These are phyloP conservation scores for Phyllopteryx taeniolatus DNA, from an alignment of 2,113 vertebrate genomes.

Conservation along the genomic window DNA sequence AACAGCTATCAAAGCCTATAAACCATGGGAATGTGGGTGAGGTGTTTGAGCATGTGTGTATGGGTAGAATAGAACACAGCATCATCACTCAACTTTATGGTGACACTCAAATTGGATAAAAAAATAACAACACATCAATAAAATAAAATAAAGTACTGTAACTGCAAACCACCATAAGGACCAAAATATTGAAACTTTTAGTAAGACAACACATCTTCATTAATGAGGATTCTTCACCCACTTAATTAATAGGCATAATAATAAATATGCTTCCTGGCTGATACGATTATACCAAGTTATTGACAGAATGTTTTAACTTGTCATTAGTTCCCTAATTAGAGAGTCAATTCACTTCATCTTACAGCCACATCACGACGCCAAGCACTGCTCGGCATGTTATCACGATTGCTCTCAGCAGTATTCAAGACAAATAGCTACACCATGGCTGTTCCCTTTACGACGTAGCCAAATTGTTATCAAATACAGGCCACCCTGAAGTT, in stretches of 20 bases:
- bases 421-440: constrained; percentile 16
- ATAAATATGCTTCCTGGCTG: constrained; percentile 10
- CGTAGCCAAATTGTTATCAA: constrained; percentile 21
- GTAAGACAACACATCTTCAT: neutral
- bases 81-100: constrained; percentile 1
- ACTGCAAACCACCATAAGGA: neutral
- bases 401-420: neutral
- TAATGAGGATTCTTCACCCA: constrained; percentile 12
- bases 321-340: constrained; percentile 12
- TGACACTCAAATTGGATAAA: neutral
- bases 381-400: constrained; percentile 29
- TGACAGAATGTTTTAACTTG: constrained; percentile 28
- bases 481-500: constrained; percentile 7
- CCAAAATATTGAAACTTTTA: constrained; percentile 1
- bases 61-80: constrained; percentile 13
- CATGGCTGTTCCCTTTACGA: neutral
- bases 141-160: neutral
- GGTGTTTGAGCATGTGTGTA: constrained; percentile 20
- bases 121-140: neutral
- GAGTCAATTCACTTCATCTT: constrained; percentile 11
- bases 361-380: constrained; percentile 9
- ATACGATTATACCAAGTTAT: constrained; percentile 36
- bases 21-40: constrained; percentile 52
- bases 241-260: constrained; percentile 29
- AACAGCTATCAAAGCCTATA: constrained; percentile 55